Conservation (phyloP, 2,888 invertebrate genomes). For the Morpho helenor region DNA sequence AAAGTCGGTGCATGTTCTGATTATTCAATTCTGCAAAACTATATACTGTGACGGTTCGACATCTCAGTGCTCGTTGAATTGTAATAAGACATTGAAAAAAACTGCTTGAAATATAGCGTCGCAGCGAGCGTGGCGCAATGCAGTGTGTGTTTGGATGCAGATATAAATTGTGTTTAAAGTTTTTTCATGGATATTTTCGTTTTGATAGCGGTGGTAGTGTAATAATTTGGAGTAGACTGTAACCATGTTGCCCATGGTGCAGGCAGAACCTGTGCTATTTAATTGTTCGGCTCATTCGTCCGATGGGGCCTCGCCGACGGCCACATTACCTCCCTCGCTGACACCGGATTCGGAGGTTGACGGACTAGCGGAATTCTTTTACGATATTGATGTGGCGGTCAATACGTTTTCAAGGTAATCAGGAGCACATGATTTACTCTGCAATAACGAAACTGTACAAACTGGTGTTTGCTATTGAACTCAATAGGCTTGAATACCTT, state of each 20-base stretch:
- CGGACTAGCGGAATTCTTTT: conserved; percentile 70
- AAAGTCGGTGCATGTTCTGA: conserved; percentile 57
- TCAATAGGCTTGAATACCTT: neutral
- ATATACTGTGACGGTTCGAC: conserved; percentile 14
- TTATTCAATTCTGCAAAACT: conserved; percentile 35
- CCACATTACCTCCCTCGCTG: conserved; percentile 67
- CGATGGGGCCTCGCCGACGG: conserved; percentile 61
- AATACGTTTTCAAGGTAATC: conserved; percentile 64
- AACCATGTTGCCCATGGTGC: conserved; percentile 74
- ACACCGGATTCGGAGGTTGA: conserved; percentile 70
- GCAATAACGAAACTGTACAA: neutral
- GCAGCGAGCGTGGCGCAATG: conserved; percentile 75
- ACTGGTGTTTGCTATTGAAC: conserved; percentile 2
- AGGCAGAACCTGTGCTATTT: conserved; percentile 65
- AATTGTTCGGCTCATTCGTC: conserved; percentile 61
- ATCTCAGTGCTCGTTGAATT: conserved; percentile 6
- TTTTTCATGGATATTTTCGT: conserved; percentile 50
- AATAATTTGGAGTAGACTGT: conserved; percentile 50
- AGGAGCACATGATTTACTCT: conserved; percentile 6
- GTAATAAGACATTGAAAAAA: conserved; percentile 24
- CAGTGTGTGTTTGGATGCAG: conserved; percentile 73
- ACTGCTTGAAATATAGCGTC: conserved; percentile 53
- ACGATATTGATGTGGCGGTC: conserved; percentile 71
- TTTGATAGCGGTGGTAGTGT: conserved; percentile 50
- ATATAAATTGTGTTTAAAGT: conserved; percentile 63